Base-by-base conservation (phyloP, 1,140 invertebrate genomes). In the Neelides sp. region DNA sequence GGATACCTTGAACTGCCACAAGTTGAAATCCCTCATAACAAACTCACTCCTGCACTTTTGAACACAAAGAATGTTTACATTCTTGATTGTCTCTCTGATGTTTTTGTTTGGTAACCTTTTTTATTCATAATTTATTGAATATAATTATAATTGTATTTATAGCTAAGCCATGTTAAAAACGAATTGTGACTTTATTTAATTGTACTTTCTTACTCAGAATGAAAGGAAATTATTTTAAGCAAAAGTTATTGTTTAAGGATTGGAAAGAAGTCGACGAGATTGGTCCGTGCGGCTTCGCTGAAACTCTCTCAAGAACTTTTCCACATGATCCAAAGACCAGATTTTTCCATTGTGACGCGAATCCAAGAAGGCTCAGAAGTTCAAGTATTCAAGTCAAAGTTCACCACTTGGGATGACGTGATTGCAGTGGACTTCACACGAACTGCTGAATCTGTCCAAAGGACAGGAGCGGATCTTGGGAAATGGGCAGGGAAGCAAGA, bases 381-480 rank as follows among this genome's bases (percentile, higher is more conserved):
- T 41, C 79, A 80, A 67, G 75, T 97, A 50, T 98, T 98, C 68
- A 97, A 97, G 71, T 86, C 84, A 2, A 98, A 98, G 69, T 99
- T 99, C 69, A 71, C 78, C 40, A 92, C 88, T 8, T 98, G 95
- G 95, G 95, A 98, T 67, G 94, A 99, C 73, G 91, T 98, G 1
- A 92, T 98, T 57, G 91, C 93, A 1, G 94, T 98, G 4, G 96
- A 99, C 73, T 98, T 96, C 66, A 99, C 96, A 10, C 77, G 95
- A 57, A 98, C 95, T 1, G 92, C 94, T 0, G 92, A 95, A 66
- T 97, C 93, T 1, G 94, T 99, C 1, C 83, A 83, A 24, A 81
- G 90, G 64, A 93, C 94, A 47, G 95, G 95, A 12, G 93, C 90
- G 5, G 92, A 99, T 71, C 74, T 98, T 23, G 88, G 83, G 3